These are phyloP conservation scores for Zosterops japonicus DNA, from an alignment of 2,113 vertebrate species.

Conservation along the genomic window DNA sequence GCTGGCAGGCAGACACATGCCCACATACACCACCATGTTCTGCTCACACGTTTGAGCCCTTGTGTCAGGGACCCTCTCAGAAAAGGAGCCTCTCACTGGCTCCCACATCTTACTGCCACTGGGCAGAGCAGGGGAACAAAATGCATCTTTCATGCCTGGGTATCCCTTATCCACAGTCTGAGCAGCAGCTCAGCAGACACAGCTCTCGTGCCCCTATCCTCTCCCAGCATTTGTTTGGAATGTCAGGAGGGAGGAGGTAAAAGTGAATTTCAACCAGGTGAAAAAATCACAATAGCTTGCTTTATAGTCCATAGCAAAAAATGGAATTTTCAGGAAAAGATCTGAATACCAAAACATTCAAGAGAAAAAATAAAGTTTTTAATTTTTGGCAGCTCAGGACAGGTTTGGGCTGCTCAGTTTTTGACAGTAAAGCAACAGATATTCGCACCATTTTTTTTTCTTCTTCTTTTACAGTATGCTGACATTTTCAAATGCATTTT, in stretches of 20 bases:
- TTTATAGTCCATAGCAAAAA: neutral
- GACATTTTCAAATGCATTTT: slow-evolving; percentile 57
- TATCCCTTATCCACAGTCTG: neutral
- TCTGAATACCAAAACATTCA: slow-evolving; percentile 23
- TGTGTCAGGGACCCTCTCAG: neutral
- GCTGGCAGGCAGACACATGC: neutral
- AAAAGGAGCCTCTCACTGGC: neutral
- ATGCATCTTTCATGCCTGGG: neutral
- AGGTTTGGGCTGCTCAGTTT: slow-evolving; percentile 64
- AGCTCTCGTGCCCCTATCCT: rapidly evolving
- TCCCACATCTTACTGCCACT: neutral
- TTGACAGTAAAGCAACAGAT: slow-evolving; percentile 61
- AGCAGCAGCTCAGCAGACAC: rapidly evolving
- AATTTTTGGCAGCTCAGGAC: slow-evolving; percentile 50
- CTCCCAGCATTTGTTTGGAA: neutral
- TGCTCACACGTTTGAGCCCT: rapidly evolving
- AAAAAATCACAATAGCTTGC: neutral
- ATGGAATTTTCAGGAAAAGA: slow-evolving; percentile 10
- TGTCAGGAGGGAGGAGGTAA: neutral
- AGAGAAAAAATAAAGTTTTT: slow-evolving; percentile 49
- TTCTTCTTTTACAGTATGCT: slow-evolving; percentile 47
- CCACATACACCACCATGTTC: rapidly evolving
- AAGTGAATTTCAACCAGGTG: neutral
- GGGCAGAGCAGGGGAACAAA: neutral
- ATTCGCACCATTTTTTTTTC: slow-evolving; percentile 55